These are phyloP conservation scores for Netelia inedita DNA, from an alignment of 2,888 invertebrate species.

Conservation along the genomic window DNA sequence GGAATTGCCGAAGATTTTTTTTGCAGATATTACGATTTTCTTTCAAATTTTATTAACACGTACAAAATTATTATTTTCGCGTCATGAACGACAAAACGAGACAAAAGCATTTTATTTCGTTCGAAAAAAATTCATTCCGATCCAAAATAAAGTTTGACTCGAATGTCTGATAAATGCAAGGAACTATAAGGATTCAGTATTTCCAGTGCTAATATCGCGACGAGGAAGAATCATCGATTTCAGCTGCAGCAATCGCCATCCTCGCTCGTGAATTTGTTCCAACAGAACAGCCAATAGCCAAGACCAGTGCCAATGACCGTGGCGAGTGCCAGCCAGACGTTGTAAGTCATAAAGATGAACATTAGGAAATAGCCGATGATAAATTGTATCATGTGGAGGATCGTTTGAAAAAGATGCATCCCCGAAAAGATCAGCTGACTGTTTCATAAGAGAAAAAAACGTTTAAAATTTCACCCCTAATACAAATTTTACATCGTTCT, in stretches of 20 bases:
- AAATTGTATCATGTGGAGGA: slow-evolving; percentile 83
- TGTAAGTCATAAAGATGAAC: slow-evolving; percentile 89
- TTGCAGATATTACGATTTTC: too few species aligned
- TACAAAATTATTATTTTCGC: too few species aligned
- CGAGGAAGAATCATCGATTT: slow-evolving; percentile 47
- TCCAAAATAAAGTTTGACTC: neutral
- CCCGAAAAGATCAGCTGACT: slow-evolving; percentile 80
- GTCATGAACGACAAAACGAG: neutral
- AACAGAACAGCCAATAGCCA: slow-evolving; percentile 85
- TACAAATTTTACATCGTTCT: too few species aligned
- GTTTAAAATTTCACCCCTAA: neutral
- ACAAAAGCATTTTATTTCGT: neutral
- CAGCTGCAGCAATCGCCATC: slow-evolving; percentile 78
- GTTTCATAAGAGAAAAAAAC: slow-evolving; percentile 21
- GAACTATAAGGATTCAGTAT: slow-evolving; percentile 13
- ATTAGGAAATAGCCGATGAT: slow-evolving; percentile 87
- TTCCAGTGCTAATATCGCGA: slow-evolving; percentile 22
- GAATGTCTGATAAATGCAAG: slow-evolving; percentile 5
- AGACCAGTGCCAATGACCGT: slow-evolving; percentile 86
- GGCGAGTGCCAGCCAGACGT: slow-evolving; percentile 87
- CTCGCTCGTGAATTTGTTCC: slow-evolving; percentile 76
- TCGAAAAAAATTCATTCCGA: neutral
- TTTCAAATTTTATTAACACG: too few species aligned
- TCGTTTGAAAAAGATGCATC: slow-evolving; percentile 79
- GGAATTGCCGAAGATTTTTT: too few species aligned